Conservation (phyloP, 2,797 vertebrate genomes). For the Argyrosomus regius region DNA sequence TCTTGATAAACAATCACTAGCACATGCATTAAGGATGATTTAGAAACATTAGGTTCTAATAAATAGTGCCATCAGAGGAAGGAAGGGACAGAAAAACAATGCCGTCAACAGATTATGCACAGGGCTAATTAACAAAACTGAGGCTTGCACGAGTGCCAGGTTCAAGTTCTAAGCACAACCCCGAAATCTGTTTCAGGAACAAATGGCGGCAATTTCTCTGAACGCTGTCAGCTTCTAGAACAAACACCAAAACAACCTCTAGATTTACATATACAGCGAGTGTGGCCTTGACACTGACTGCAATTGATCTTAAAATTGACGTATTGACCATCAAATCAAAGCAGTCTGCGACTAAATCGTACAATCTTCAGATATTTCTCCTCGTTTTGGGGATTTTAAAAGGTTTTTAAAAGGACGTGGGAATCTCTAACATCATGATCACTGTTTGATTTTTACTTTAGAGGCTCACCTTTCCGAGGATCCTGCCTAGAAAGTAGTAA, state of each 20-base stretch:
- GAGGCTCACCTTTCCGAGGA: slow-evolving; percentile 95
- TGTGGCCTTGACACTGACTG: slow-evolving; percentile 44
- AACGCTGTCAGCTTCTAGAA: slow-evolving; percentile 23
- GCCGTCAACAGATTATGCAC: slow-evolving; percentile 71
- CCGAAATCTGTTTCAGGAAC: slow-evolving; percentile 37
- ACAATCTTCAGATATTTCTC: background rate
- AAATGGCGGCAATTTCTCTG: slow-evolving; percentile 38
- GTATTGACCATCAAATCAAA: slow-evolving; percentile 12
- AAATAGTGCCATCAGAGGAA: slow-evolving; percentile 83
- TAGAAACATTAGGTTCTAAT: slow-evolving; percentile 95
- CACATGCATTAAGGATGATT: slow-evolving; percentile 96
- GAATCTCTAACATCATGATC: background rate
- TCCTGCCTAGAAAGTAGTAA: slow-evolving; percentile 98
- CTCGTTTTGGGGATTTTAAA: background rate
- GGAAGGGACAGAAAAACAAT: slow-evolving; percentile 74
- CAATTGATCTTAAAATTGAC: slow-evolving; percentile 31
- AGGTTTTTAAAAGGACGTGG: background rate
- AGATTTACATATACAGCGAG: slow-evolving; percentile 11
- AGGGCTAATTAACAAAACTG: slow-evolving; percentile 63
- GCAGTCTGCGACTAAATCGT: slow-evolving; percentile 1
- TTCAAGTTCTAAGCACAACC: slow-evolving; percentile 41
- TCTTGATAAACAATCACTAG: slow-evolving; percentile 94
- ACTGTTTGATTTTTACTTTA: background rate
- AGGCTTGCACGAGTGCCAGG: slow-evolving; percentile 26
- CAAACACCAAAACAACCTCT: slow-evolving; percentile 41